Conservation (phyloP, 2,113 vertebrate genomes). For the Heterochromis multidens region DNA sequence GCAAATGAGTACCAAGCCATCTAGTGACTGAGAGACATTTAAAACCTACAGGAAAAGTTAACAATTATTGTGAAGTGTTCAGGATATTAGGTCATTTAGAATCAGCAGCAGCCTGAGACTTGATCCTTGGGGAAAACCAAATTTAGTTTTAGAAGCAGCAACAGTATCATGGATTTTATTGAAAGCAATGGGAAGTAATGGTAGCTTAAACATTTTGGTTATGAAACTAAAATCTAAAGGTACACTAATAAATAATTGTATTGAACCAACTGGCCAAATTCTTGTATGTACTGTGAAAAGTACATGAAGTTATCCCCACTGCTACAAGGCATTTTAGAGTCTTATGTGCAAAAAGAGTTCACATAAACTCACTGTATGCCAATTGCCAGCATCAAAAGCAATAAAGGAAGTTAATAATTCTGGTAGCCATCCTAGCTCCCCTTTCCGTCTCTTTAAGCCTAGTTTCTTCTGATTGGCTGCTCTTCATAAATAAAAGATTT, state of each 20-base stretch:
- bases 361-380: neutral
- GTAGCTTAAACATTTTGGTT: neutral
- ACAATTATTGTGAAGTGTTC: neutral
- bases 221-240: neutral
- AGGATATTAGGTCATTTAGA: neutral
- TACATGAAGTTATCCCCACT: neutral
- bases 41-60: neutral
- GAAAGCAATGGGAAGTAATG: neutral
- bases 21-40: neutral
- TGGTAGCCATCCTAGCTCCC: neutral
- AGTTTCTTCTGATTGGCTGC: neutral
- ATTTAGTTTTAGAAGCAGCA: neutral
- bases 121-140: neutral
- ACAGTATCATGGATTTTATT: neutral
- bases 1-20: neutral
- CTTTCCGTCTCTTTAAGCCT: neutral
- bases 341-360: neutral
- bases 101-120: neutral
- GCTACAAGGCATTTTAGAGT: neutral
- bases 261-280: neutral
- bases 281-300: neutral
- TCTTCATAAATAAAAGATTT: neutral
- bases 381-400: neutral
- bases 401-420: neutral
- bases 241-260: neutral